A percentile compares a stretch with the other conserved stretches of the same genome.
These are phyloP conservation scores for Scophthalmus maximus DNA, from an alignment of 2,113 vertebrate genomes.

Conservation along the genomic window DNA sequence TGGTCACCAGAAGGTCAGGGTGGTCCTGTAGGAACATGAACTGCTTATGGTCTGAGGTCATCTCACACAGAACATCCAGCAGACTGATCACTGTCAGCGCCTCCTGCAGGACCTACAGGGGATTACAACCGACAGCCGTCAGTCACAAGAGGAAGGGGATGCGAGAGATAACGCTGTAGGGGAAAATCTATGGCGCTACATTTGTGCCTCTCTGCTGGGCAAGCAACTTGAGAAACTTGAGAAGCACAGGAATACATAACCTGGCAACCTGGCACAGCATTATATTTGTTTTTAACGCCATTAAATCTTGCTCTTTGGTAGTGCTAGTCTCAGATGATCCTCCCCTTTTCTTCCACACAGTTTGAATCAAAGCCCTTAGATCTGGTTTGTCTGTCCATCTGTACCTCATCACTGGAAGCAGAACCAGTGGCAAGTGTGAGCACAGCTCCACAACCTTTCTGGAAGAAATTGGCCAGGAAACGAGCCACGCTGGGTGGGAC, in stretches of 20 bases:
- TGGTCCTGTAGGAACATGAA: conserved; percentile 88
- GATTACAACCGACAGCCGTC: conserved; percentile 40
- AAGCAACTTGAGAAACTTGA: too few relatives aligned
- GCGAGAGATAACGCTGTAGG: too few relatives aligned
- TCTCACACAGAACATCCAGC: conserved; percentile 93
- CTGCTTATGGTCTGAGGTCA: conserved; percentile 85
- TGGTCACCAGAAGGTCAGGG: conserved; percentile 85
- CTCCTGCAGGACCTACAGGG: conserved; percentile 82
- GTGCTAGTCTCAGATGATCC: neutral
- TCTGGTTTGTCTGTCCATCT: neutral
- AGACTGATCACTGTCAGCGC: conserved; percentile 87
- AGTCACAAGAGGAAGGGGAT: neutral
- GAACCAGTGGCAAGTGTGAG: conserved; percentile 82
- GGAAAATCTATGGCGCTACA: too few relatives aligned
- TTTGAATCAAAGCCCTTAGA: neutral
- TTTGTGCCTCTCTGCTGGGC: too few relatives aligned
- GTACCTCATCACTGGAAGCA: conserved; percentile 84
- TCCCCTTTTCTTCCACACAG: neutral
- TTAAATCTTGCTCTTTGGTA: neutral
- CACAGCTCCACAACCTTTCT: conserved; percentile 84
- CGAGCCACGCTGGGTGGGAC: conserved; percentile 78
- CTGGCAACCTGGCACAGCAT: too few relatives aligned
- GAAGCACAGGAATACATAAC: too few relatives aligned
- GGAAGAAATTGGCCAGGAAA: conserved; percentile 86
- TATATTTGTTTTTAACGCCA: too few relatives aligned